Base-by-base conservation (phyloP, 1,140 invertebrate genomes). In the Drosophila subpulchrella region DNA sequence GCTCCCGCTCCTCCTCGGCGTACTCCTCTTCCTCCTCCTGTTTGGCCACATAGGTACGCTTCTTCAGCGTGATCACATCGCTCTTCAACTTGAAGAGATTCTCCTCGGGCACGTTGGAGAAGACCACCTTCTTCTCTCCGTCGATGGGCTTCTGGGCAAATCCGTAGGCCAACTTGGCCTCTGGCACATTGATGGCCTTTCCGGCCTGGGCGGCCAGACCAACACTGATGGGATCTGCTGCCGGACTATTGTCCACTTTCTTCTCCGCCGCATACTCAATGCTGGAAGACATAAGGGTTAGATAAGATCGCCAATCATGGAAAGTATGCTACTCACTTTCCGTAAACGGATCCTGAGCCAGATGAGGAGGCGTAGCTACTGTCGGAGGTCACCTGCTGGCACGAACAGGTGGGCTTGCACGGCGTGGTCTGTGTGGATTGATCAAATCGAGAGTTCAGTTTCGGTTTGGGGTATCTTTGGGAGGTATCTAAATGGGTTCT, bases 161-260 rank as follows among this genome's bases (percentile, higher is more conserved):
- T 2, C 93, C 93, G 54, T 91, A 93, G 0, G 89, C 76, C 27
- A 93, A 57, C 51, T 92, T 92, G 12, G 90, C 92, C 66, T 93
- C 93, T 0, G 92, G 89, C 7, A 93, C 79, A 47, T 62, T 90
- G 58, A 79, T 83, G 20, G 67, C 81, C 71, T 76, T 88, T 46
- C 67, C 88, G 30, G 92, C 86, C 75, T 92, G 91, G 27, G 82
- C 91, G 1, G 93, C 93, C 30, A 93, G 30, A 20, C 86, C 75
- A 12, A 93, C 75, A n/a, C 93, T 93, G 4, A 93, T 92, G 20
- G 93, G 91, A 80, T 93, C 93, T 2, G 93, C 93, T 2, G 93
- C 89, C 13, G 81, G 51, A 3, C 75, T 80, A 13, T 84, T 67
- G 42, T 90, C 78, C 46, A 58, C 20, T 3, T 39, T 11, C 51